Percentiles rank a stretch among this genome's conserved stretches.
These are phyloP conservation scores for Nestor notabilis DNA, from an alignment of 2,113 vertebrate genomes.

Conservation along the genomic window DNA sequence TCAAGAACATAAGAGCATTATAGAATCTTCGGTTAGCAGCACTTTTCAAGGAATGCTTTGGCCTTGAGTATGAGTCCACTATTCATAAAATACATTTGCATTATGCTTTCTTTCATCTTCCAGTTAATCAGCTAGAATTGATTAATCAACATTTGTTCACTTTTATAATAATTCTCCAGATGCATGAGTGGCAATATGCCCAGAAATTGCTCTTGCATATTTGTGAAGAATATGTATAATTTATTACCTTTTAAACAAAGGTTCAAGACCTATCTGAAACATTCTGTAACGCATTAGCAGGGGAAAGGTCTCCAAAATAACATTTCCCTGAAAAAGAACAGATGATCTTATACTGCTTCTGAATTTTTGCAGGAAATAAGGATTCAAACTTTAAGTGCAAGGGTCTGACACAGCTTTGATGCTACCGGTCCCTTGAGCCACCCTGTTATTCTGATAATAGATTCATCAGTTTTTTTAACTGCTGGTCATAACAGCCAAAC, in stretches of 20 bases:
- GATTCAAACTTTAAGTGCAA: neutral
- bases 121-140: neutral
- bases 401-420: neutral
- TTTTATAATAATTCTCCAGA: neutral
- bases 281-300: neutral
- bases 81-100: neutral
- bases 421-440: neutral
- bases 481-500: neutral
- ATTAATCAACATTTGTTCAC: constrained; percentile 27
- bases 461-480: neutral
- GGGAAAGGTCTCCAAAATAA: neutral
- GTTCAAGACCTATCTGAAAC: neutral
- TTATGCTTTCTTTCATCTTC: constrained; percentile 16
- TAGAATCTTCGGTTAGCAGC: neutral
- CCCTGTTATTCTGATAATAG: neutral
- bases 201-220: neutral
- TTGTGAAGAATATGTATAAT: constrained; percentile 13
- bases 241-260: constrained; percentile 6
- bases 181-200: neutral
- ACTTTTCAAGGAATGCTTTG: neutral
- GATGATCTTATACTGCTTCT: neutral
- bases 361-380: neutral
- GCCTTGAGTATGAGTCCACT: neutral
- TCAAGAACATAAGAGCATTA: neutral
- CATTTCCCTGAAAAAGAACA: neutral